These are phyloP conservation scores for Lordiphosa mommai DNA, from an alignment of 1,140 invertebrate species.

Conservation along the genomic window DNA sequence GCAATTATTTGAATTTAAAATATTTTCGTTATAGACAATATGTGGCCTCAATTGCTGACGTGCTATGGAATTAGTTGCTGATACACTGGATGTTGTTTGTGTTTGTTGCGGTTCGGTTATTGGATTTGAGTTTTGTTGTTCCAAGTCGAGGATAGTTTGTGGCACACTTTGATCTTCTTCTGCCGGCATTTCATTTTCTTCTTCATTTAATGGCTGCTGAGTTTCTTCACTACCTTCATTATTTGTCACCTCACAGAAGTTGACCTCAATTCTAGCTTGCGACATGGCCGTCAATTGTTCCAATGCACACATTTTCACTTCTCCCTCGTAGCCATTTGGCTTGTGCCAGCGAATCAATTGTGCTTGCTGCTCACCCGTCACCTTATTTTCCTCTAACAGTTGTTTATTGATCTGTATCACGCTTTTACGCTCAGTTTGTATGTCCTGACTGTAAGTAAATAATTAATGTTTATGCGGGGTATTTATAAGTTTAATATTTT, in stretches of 20 bases:
- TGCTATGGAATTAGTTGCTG: neutral
- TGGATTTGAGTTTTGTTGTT: neutral
- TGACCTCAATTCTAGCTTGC: neutral
- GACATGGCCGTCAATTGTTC: neutral
- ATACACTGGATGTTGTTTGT: neutral
- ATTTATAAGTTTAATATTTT: neutral
- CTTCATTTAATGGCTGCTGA: neutral
- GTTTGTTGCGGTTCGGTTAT: neutral
- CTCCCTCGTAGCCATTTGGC: slow-evolving; percentile 3
- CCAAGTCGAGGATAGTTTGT: neutral
- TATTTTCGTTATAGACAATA: neutral
- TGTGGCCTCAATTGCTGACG: slow-evolving; percentile 24
- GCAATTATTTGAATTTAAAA: neutral
- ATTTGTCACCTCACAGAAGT: neutral
- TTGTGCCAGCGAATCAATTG: slow-evolving; percentile 42
- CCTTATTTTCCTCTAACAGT: neutral
- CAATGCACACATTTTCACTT: slow-evolving; percentile 14
- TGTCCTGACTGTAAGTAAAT: neutral
- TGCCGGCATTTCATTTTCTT: neutral
- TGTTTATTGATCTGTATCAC: slow-evolving; percentile 5
- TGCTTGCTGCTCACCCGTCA: slow-evolving; percentile 3
- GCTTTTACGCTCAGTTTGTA: slow-evolving; percentile 11
- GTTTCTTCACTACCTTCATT: neutral
- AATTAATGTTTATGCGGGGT: neutral
- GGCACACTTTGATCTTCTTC: neutral